phyloP scores from a whole-genome alignment of 2,797 vertebrate genomes.

The Graptemys geographica region DNA sequence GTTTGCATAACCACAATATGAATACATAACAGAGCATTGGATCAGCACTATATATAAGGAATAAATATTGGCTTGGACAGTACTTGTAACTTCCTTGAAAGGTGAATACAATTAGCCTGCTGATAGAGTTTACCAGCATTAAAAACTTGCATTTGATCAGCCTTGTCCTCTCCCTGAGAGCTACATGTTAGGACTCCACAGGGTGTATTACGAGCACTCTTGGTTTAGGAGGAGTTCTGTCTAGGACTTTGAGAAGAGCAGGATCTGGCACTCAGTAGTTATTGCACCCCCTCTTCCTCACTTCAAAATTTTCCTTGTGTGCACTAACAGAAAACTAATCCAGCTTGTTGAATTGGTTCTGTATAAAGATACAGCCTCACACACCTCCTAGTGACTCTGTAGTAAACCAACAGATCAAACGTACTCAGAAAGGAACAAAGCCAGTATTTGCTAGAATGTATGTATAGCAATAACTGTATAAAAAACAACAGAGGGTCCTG shows the following conservation, averaged over 20 bases:
- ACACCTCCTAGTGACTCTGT: neutral
- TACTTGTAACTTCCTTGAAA: neutral
- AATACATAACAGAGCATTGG: neutral
- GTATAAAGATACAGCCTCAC: neutral
- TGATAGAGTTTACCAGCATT: neutral
- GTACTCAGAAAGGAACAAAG: neutral
- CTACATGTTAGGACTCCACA: fast-evolving
- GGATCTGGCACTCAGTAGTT: neutral
- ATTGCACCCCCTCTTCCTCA: neutral
- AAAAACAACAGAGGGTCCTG: too few relatives aligned
- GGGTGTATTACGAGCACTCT: neutral
- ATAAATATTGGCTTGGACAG: neutral
- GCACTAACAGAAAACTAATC: neutral
- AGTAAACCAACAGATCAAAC: neutral
- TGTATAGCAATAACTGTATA: fast-evolving
- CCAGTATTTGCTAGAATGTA: neutral
- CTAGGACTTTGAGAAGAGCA: neutral
- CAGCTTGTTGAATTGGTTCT: neutral
- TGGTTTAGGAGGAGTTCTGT: neutral
- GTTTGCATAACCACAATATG: neutral
- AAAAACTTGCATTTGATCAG: neutral
- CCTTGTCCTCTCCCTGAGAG: neutral
- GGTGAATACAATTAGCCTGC: neutral
- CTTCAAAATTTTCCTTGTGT: neutral
- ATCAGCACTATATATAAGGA: neutral